Percentiles rank a stretch among this genome's conserved stretches.
These are phyloP conservation scores for Drosophila neotestacea DNA, from an alignment of 2,888 invertebrate genomes.

Conservation along the genomic window DNA sequence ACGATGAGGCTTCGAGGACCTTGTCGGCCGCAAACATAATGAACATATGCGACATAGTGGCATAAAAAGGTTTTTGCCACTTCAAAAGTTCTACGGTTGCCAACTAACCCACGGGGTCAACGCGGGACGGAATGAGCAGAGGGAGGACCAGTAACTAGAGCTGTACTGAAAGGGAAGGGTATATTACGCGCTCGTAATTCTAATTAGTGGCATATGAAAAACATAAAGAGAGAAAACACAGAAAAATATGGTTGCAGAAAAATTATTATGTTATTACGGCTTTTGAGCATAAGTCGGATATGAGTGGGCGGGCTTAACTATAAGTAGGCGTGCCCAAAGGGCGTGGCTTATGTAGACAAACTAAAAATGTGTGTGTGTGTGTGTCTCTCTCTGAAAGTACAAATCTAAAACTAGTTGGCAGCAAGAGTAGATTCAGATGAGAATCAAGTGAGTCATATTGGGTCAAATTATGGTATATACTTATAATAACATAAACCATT, in stretches of 20 bases:
- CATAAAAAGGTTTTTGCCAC: conserved; percentile 69
- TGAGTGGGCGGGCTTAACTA: conserved; percentile 52
- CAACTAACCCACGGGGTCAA: conserved; percentile 18
- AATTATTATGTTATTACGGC: conserved; percentile 72
- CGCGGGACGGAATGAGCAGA: background rate
- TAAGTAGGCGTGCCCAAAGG: conserved; percentile 15
- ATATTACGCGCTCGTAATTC: conserved; percentile 66
- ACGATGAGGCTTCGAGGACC: conserved; percentile 62
- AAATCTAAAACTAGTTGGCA: conserved; percentile 22
- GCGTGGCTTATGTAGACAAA: conserved; percentile 7
- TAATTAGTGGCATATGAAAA: conserved; percentile 74
- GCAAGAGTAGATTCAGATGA: conserved; percentile 4
- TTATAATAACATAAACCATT: no score
- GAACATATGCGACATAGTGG: conserved; percentile 73
- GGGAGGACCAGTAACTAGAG: background rate
- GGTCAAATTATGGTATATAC: no score
- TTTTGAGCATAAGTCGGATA: conserved; percentile 67
- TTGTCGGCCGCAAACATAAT: conserved; percentile 73
- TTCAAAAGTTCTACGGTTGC: conserved; percentile 43
- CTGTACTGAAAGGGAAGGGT: background rate
- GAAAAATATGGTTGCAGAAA: conserved; percentile 48
- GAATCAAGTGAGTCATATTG: conserved; percentile 26
- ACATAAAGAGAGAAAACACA: conserved; percentile 25
- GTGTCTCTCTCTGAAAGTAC: background rate
- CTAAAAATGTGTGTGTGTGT: background rate